Percentiles rank a stretch among this genome's conserved stretches.
Conservation (phyloP, 2,888 invertebrate species). For the Stenotaenia linearis region DNA sequence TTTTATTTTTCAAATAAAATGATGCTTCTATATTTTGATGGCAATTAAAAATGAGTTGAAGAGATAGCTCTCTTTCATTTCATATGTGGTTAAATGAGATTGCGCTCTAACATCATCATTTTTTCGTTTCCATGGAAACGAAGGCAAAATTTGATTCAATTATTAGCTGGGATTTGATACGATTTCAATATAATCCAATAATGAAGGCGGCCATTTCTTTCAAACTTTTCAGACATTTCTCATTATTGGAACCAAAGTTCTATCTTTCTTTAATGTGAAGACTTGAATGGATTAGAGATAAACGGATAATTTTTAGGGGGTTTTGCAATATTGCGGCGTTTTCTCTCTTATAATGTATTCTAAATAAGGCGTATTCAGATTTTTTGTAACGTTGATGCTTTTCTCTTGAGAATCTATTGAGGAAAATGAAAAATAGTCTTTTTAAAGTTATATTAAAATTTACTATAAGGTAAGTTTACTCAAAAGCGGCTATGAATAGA, state of each 20-base stretch:
- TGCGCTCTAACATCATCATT: neutral
- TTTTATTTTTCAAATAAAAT: neutral
- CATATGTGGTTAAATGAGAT: constrained; percentile 16
- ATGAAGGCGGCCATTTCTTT: neutral
- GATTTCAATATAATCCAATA: constrained; percentile 20
- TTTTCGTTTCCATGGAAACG: neutral
- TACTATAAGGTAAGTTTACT: too few relatives aligned
- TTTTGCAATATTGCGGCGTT: neutral
- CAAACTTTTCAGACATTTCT: neutral
- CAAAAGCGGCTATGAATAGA: too few relatives aligned
- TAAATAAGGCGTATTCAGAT: too few relatives aligned
- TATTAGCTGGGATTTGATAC: constrained; percentile 1
- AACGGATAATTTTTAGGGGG: neutral
- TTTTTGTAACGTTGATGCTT: neutral
- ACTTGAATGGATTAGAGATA: neutral
- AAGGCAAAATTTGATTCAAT: constrained; percentile 6
- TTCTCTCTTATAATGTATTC: neutral
- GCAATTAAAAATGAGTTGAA: neutral
- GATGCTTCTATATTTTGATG: neutral
- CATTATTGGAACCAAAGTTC: neutral
- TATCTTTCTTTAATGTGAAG: neutral
- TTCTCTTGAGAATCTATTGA: neutral
- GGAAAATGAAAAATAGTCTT: too few relatives aligned
- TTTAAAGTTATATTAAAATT: too few relatives aligned
- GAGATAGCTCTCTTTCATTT: neutral